phyloP scores from a whole-genome alignment of 2,797 vertebrate species.

The Acrossocheilus wenchowensis region DNA sequence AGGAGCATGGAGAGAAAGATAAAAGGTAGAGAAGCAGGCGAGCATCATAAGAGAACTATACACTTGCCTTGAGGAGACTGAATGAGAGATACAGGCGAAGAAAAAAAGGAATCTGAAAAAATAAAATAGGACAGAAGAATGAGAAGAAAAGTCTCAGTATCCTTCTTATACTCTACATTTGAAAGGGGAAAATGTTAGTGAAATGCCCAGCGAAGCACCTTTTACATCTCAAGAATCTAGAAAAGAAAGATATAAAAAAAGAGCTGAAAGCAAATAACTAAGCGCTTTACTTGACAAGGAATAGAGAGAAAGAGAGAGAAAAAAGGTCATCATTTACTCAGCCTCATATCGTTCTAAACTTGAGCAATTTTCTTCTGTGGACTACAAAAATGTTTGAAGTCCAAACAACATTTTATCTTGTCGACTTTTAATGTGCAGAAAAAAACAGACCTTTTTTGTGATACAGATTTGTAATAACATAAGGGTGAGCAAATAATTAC shows the following conservation, averaged over 20 bases:
- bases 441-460: not conserved
- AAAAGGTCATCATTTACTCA: not conserved
- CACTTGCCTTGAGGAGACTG: conserved; percentile 96
- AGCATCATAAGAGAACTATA: conserved; percentile 81
- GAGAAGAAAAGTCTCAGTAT: conserved; percentile 65
- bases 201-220: conserved; percentile 52
- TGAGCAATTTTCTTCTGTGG: not conserved
- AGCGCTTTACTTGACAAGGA: not conserved
- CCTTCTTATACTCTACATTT: conserved; percentile 46
- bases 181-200: conserved; percentile 61
- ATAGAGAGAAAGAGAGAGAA: not conserved
- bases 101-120: conserved; percentile 97
- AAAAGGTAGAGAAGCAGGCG: conserved; percentile 67
- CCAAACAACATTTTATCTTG: not conserved
- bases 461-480: not conserved
- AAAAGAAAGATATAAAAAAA: not conserved
- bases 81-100: conserved; percentile 95
- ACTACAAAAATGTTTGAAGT: not conserved
- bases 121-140: conserved; percentile 83
- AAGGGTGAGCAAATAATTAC: not conserved
- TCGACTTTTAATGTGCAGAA: not conserved
- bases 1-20: conserved; percentile 55
- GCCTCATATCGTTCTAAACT: not conserved
- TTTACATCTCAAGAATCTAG: conserved; percentile 36
- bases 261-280: not conserved